These are phyloP conservation scores for Drosophila barbarae DNA, from an alignment of 2,888 invertebrate species.

Conservation along the genomic window DNA sequence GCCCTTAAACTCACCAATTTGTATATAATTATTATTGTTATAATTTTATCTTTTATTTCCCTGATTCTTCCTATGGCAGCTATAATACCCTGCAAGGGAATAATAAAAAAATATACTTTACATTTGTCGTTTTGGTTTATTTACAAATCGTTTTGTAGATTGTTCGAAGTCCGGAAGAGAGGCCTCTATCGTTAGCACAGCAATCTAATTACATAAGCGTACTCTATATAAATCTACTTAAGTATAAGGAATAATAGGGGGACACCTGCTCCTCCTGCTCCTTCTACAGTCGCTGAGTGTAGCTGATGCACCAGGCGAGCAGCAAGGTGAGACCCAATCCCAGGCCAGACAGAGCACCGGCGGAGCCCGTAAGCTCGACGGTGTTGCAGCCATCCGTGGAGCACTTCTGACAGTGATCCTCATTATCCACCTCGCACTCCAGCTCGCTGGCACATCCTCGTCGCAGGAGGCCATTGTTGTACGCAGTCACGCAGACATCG, in stretches of 20 bases:
- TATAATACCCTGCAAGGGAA: no score
- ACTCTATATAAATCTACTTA: constrained; percentile 57
- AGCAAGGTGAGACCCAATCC: constrained; percentile 59
- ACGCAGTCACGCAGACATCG: constrained; percentile 65
- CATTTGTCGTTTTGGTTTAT: constrained; percentile 31
- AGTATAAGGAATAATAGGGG: constrained; percentile 19
- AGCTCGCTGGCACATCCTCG: constrained; percentile 71
- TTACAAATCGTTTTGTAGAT: constrained; percentile 37
- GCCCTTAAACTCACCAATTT: no score
- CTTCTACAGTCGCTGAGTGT: constrained; percentile 10
- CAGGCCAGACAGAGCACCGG: constrained; percentile 40
- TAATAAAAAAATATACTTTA: background rate
- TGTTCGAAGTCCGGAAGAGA: background rate
- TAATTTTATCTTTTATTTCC: no score
- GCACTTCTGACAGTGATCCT: constrained; percentile 66
- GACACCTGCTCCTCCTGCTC: background rate
- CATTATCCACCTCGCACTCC: constrained; percentile 58
- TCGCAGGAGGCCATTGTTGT: constrained; percentile 37
- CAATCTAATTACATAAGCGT: constrained; percentile 33
- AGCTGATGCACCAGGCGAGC: constrained; percentile 47
- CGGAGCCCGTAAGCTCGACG: constrained; percentile 54
- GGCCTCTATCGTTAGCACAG: constrained; percentile 6
- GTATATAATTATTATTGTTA: no score
- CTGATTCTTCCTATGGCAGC: no score
- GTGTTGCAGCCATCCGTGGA: constrained; percentile 68